Evolutionary conservation across 2,888 invertebrate genomes (phyloP).

Genomic region (Ephialtes manifestator): DNA sequence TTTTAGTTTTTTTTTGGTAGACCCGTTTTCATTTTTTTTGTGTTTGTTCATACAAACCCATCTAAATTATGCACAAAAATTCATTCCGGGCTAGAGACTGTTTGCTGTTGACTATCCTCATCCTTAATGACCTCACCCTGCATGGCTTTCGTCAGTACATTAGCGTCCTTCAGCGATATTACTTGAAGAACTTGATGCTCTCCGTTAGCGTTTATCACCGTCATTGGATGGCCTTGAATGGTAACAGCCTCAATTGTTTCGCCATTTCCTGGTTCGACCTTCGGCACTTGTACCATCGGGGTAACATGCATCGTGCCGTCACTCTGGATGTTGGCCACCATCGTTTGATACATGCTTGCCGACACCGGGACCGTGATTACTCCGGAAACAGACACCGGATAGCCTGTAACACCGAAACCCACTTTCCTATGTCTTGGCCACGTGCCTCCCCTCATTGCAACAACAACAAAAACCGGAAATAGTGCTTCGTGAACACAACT

Average conservation of each 20-base stretch:
- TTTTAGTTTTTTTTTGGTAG: slow-evolving; percentile 60
- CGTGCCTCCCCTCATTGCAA: slow-evolving; percentile 57
- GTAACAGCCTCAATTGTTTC: slow-evolving; percentile 92
- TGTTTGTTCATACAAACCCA: slow-evolving; percentile 47
- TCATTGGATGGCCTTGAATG: slow-evolving; percentile 93
- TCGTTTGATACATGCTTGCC: slow-evolving; percentile 98
- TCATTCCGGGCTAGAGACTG: slow-evolving; percentile 86
- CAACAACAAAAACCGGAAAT: slow-evolving; percentile 50
- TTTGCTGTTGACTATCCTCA: slow-evolving; percentile 84
- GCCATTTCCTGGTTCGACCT: slow-evolving; percentile 93
- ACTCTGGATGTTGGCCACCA: slow-evolving; percentile 95
- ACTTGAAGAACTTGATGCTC: slow-evolving; percentile 94
- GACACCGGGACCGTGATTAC: slow-evolving; percentile 98
- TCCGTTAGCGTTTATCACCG: slow-evolving; percentile 89
- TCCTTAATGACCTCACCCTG: slow-evolving; percentile 86
- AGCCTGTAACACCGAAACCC: slow-evolving; percentile 87
- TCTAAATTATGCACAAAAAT: slow-evolving; percentile 65
- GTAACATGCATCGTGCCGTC: slow-evolving; percentile 94
- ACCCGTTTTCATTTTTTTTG: slow-evolving; percentile 52
- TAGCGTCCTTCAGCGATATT: slow-evolving; percentile 94
- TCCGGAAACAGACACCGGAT: slow-evolving; percentile 95
- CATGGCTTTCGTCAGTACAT: slow-evolving; percentile 93
- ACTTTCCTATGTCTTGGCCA: slow-evolving; percentile 72
- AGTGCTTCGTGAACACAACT: slow-evolving; percentile 45
- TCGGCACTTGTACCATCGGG: slow-evolving; percentile 93